phyloP scores from a whole-genome alignment of 2,797 vertebrate species.

The Cyprinodon diabolis region DNA sequence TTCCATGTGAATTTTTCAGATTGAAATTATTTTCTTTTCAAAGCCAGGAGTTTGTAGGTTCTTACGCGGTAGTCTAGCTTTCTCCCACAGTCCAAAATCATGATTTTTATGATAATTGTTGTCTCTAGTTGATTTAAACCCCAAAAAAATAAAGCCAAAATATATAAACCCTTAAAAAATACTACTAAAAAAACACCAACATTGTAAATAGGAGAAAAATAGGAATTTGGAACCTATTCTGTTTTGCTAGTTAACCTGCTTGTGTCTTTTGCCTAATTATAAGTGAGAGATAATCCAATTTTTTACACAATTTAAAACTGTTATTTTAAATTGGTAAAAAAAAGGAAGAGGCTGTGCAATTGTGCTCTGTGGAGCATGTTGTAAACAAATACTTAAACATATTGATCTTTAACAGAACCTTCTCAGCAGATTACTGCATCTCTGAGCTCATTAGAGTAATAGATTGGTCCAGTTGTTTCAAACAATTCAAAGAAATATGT shows the following conservation, averaged over 20 bases:
- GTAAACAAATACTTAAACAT: background rate
- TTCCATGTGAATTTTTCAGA: too few relatives aligned
- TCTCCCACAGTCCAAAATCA: too few relatives aligned
- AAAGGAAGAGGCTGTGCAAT: background rate
- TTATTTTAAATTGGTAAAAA: background rate
- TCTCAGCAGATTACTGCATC: background rate
- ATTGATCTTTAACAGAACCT: background rate
- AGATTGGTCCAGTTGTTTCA: conserved; percentile 7
- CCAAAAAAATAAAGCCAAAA: too few relatives aligned
- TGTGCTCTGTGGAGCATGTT: background rate
- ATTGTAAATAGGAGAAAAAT: background rate
- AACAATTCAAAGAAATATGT: background rate
- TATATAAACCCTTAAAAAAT: background rate
- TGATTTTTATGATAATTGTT: too few relatives aligned
- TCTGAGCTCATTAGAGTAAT: background rate
- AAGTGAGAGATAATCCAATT: background rate
- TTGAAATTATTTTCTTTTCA: too few relatives aligned
- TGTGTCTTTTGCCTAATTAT: background rate
- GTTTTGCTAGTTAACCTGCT: background rate
- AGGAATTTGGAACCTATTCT: background rate
- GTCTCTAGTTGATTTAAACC: too few relatives aligned
- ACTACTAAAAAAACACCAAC: background rate
- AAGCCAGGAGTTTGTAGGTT: too few relatives aligned
- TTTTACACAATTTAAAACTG: background rate
- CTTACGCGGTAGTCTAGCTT: too few relatives aligned